phyloP scores from a whole-genome alignment of 2,797 vertebrate genomes.

The Urocyon cinereoargenteus region DNA sequence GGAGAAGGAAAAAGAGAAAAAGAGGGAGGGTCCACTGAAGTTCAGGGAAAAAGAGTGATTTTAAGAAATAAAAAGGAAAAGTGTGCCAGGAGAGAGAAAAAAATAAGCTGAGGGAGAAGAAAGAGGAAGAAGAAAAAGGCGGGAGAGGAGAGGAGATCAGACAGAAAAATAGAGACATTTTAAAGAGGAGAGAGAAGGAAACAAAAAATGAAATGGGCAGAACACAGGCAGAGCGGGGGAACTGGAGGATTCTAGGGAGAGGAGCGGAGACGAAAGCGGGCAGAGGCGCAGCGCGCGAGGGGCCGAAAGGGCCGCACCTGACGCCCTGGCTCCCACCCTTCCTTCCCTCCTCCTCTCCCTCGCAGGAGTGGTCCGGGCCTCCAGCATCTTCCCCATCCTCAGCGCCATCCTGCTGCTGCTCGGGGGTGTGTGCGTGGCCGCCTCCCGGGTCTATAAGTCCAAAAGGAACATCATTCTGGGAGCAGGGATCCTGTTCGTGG shows the following conservation, averaged over 20 bases:
- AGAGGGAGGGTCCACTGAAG: not conserved
- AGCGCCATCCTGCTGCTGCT: constrained; percentile 96
- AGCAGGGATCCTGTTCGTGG: constrained; percentile 96
- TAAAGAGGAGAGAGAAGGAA: not conserved
- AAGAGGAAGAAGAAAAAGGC: not conserved
- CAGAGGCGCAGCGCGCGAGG: not conserved
- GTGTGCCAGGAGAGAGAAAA: not conserved
- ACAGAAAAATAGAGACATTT: not conserved
- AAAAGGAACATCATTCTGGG: constrained; percentile 97
- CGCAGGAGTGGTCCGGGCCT: constrained; percentile 95
- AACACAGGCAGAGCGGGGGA: not conserved
- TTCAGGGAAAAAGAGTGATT: not conserved
- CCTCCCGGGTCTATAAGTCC: constrained; percentile 95
- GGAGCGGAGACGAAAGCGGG: not conserved
- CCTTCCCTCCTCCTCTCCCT: not conserved
- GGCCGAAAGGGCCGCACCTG: not conserved
- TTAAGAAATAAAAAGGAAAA: not conserved
- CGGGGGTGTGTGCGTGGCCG: constrained; percentile 97
- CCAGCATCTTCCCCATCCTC: constrained; percentile 98
- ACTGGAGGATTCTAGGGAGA: not conserved
- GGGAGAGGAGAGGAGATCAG: not conserved
- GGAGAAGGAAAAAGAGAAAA: not conserved
- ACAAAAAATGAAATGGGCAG: not conserved
- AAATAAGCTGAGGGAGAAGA: not conserved
- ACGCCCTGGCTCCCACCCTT: not conserved